These are phyloP conservation scores for Pitangus sulphuratus DNA, from an alignment of 2,797 vertebrate genomes.

Conservation along the genomic window DNA sequence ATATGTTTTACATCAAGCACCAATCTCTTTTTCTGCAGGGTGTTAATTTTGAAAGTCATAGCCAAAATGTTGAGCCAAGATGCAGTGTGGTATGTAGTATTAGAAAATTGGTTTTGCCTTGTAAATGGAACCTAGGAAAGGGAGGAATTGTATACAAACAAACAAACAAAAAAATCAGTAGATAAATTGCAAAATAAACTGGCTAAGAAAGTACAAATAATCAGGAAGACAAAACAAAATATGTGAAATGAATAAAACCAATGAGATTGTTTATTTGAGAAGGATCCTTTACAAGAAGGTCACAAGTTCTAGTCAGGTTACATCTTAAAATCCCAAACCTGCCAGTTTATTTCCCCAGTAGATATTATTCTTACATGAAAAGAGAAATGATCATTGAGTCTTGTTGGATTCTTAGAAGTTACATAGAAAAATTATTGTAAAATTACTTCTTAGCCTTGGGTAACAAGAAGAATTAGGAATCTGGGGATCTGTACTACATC, in stretches of 20 bases:
- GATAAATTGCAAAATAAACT: background rate
- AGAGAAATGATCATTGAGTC: background rate
- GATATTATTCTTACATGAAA: background rate
- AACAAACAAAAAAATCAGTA: background rate
- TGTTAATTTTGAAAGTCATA: background rate
- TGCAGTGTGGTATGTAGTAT: fast-evolving
- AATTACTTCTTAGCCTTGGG: background rate
- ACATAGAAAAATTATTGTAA: background rate
- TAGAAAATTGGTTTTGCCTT: background rate
- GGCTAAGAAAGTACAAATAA: background rate
- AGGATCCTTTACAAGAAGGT: background rate
- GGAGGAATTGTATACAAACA: background rate
- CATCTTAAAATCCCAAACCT: background rate
- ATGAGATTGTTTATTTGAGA: background rate
- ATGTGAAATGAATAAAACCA: background rate
- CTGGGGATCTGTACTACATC: background rate
- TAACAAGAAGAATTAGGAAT: background rate
- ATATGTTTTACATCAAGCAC: background rate
- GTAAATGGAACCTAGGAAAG: background rate
- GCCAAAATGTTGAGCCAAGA: background rate
- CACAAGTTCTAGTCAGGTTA: background rate
- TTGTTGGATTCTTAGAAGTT: background rate
- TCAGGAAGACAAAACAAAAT: background rate
- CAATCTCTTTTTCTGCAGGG: background rate
- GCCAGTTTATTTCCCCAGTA: background rate